A percentile compares a stretch with the other conserved stretches of the same genome.
phyloP scores from a whole-genome alignment of 1,140 invertebrate species.

The Matsumurasca onukii region DNA sequence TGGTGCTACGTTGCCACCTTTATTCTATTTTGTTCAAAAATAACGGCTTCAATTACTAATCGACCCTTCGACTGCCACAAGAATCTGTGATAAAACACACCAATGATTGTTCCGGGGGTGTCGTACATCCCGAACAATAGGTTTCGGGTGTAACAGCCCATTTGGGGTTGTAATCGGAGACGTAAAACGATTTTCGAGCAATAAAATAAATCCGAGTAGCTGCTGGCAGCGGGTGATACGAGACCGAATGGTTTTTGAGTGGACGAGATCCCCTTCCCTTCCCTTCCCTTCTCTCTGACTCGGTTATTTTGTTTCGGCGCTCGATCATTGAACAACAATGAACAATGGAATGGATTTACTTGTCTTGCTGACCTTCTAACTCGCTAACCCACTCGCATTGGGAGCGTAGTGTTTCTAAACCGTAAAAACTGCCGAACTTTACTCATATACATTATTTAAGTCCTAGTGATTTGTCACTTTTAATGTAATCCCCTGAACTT shows the following conservation, averaged over 20 bases:
- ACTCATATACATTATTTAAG: too few species aligned
- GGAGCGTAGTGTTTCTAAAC: too few species aligned
- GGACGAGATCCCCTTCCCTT: neutral
- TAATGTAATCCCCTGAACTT: too few species aligned
- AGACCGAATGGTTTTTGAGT: conserved; percentile 15
- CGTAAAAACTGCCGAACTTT: too few species aligned
- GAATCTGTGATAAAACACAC: too few species aligned
- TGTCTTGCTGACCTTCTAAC: neutral
- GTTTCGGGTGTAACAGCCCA: conserved; percentile 8
- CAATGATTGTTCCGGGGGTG: too few species aligned
- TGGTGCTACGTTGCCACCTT: too few species aligned
- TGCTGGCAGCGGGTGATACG: conserved; percentile 10
- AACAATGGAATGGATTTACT: conserved; percentile 7
- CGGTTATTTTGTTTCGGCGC: neutral
- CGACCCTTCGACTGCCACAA: too few species aligned
- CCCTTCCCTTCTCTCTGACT: neutral
- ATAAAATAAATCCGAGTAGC: conserved; percentile 26
- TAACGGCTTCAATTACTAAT: too few species aligned
- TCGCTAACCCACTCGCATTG: too few species aligned
- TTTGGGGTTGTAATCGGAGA: conserved; percentile 13
- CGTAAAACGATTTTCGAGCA: conserved; percentile 23
- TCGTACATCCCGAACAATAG: conserved; percentile 12
- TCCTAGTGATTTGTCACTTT: too few species aligned
- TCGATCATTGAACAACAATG: neutral
- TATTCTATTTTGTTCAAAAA: too few species aligned